These are phyloP conservation scores for Pocota personata DNA, from an alignment of 2,888 invertebrate species.

Conservation along the genomic window DNA sequence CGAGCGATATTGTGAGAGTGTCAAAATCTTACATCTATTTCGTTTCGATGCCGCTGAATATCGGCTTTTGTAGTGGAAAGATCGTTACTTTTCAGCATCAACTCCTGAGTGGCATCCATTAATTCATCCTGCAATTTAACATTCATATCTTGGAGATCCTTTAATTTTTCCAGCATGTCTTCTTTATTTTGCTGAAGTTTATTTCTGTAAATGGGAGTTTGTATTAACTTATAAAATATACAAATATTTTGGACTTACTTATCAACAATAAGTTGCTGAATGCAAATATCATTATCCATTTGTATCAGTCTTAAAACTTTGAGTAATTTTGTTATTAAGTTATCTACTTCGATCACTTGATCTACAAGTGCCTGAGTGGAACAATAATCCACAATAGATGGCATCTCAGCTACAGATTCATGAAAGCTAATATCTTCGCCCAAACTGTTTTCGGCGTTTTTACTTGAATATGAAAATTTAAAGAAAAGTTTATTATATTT, in stretches of 20 bases:
- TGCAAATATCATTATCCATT: slow-evolving; percentile 87
- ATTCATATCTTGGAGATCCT: slow-evolving; percentile 85
- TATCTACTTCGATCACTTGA: slow-evolving; percentile 90
- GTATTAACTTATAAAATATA: not conserved
- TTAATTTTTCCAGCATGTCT: slow-evolving; percentile 83
- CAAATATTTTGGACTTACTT: slow-evolving; percentile 83
- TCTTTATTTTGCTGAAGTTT: slow-evolving; percentile 82
- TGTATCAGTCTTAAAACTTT: slow-evolving; percentile 89
- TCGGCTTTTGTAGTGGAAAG: slow-evolving; percentile 84
- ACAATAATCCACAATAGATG: slow-evolving; percentile 83
- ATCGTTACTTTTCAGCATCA: slow-evolving; percentile 84
- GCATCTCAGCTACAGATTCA: slow-evolving; percentile 83
- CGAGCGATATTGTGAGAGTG: slow-evolving; percentile 5
- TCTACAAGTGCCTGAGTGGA: slow-evolving; percentile 86
- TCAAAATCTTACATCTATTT: slow-evolving; percentile 84
- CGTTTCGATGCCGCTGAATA: slow-evolving; percentile 84
- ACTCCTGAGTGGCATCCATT: slow-evolving; percentile 84
- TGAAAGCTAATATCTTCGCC: slow-evolving; percentile 82
- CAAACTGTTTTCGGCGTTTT: slow-evolving; percentile 78
- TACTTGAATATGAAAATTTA: slow-evolving; percentile 19
- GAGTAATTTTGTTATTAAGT: slow-evolving; percentile 88
- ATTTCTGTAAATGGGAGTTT: slow-evolving; percentile 77
- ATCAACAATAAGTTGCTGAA: slow-evolving; percentile 87
- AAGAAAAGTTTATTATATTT: not conserved
- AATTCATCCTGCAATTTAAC: slow-evolving; percentile 84